phyloP scores from a whole-genome alignment of 2,797 vertebrate genomes.

The Oreochromis mossambicus region DNA sequence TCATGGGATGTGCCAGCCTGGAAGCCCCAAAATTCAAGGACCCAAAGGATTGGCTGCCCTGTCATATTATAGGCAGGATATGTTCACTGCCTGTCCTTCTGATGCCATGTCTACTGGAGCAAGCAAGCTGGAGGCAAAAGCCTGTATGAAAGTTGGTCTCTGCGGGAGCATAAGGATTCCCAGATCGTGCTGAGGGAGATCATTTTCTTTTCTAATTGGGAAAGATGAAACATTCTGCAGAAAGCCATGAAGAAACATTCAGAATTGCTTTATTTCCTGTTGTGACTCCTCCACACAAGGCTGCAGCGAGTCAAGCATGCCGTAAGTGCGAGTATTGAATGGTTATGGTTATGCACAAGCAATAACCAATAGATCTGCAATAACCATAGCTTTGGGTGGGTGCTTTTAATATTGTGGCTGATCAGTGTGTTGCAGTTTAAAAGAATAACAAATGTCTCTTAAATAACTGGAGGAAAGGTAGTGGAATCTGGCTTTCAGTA shows the following conservation, averaged over 20 bases:
- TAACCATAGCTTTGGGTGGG: background rate
- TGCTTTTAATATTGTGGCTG: background rate
- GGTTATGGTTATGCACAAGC: background rate
- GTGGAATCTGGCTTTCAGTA: background rate
- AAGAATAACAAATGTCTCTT: background rate
- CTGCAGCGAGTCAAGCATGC: background rate
- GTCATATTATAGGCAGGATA: background rate
- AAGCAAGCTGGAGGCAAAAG: background rate
- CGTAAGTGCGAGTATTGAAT: background rate
- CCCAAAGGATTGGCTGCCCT: background rate
- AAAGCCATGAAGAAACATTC: background rate
- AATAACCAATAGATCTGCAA: accelerated
- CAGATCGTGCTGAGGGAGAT: background rate
- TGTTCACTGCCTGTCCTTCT: background rate
- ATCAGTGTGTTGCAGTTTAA: background rate
- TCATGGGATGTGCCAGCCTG: background rate
- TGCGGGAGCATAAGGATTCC: background rate
- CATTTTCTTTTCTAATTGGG: background rate
- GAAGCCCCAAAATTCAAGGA: background rate
- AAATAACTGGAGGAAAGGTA: background rate
- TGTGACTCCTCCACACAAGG: background rate
- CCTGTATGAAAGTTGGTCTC: background rate
- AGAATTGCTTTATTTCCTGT: background rate
- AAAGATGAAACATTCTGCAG: background rate
- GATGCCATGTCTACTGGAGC: background rate